Base-by-base conservation (phyloP, 2,888 invertebrate species). In the Frankliniella intonsa region DNA sequence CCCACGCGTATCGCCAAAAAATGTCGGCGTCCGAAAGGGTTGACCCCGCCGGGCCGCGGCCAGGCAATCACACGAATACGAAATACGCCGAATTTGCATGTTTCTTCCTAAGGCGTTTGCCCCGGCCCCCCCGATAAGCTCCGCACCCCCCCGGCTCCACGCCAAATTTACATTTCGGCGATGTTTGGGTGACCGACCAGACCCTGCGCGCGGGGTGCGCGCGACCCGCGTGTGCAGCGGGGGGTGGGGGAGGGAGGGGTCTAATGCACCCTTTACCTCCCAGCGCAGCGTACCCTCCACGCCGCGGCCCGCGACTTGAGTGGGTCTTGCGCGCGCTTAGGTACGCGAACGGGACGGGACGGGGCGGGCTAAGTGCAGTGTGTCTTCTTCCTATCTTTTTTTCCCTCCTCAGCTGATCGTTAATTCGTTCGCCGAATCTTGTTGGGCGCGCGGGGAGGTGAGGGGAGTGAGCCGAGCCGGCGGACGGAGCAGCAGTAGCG, bases 101-200 rank as follows among this genome's bases (percentile, higher is more conserved):
- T 76, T 76, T 76, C 69, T 25, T 22, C 14, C 62, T 9, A 76
- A 76, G 69, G 69, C 22, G 69, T 76, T 62, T 62, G 62, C 12
- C 62, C 62, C 62, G 14, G 14, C 62, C 55, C 62, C 62, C 14
- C 62, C 62, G 62, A n/a, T 38, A 38, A 38, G 38, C 38, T 62
- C 62, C 11, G 12, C 62, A 12, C 7, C 19, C 62, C 55, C 55
- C 55, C n/a, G 9, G 69, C 22, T 38, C 10, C 69, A 76, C 69
- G 69, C 69, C 69, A 76, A 76, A 76, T 76, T 76, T 25, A 76
- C 69, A 76, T 76, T 76, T 76, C 69, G 69, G 69, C 69, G 25
- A 76, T 76, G 69, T 76, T 76, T 76, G 69, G 69, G 69, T 76
- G 69, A 76, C 69, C 69, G 17, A 55, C 69, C 69, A 0, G 22